These are phyloP conservation scores for Buphagus erythrorhynchus DNA, from an alignment of 2,797 vertebrate genomes.

Conservation along the genomic window DNA sequence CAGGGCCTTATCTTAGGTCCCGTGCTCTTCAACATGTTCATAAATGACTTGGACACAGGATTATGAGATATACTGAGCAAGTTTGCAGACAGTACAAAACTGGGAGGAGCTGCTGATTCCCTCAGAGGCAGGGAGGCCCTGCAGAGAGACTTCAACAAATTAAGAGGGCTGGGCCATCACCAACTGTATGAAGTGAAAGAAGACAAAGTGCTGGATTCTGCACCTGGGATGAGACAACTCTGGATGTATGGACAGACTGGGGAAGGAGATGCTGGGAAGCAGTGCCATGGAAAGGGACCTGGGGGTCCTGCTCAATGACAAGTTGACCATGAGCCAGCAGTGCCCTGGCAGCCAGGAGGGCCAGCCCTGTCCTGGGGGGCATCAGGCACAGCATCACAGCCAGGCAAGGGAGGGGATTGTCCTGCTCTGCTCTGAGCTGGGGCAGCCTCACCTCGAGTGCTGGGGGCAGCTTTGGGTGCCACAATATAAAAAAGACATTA, in stretches of 20 bases:
- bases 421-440: rapidly evolving
- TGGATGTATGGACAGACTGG: rapidly evolving
- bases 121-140: rapidly evolving
- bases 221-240: neutral
- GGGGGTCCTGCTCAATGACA: rapidly evolving
- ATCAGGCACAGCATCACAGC: rapidly evolving
- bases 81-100: neutral
- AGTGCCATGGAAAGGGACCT: neutral
- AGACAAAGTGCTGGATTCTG: rapidly evolving
- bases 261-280: neutral
- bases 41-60: neutral
- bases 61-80: neutral
- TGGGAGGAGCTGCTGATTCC: neutral
- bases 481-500: neutral
- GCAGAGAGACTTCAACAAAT: rapidly evolving
- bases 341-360: neutral
- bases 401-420: rapidly evolving
- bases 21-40: neutral
- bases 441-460: rapidly evolving
- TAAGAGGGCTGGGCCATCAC: no score
- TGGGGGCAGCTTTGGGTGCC: neutral
- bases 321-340: neutral
- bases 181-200: neutral
- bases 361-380: rapidly evolving
- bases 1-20: rapidly evolving